Evolutionary conservation across 2,888 invertebrate species (phyloP), one percentile per base, ranked within the genome.

Genomic region (Apoderus coryli): DNA sequence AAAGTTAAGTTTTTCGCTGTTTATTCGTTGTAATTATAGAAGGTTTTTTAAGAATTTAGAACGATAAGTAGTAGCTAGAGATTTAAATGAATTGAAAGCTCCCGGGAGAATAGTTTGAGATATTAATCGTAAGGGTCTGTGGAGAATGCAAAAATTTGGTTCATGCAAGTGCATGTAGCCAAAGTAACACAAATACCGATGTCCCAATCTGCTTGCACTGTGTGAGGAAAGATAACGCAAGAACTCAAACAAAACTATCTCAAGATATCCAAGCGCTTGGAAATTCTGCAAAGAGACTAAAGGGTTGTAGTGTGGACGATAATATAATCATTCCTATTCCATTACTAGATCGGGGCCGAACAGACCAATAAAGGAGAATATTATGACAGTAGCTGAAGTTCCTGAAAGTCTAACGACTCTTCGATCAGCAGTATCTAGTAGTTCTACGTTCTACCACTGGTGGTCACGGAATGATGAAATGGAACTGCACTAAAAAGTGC

Each of bases 161-260:
- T 19, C 19, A 19, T 19, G 7, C 6, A 19, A 19, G 19, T 19
- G 19, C 7, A 19, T 19, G 19, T 19, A 19, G 19, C 19, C 19
- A 19, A 19, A 19, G 19, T 19, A 19, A 19, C 19, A 7, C 19
- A 19, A 19, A 19, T 19, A 7, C 19, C n/a, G 19, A 19, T 19
- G 19, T n/a, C 7, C 19, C 19, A 19, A 19, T 19, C 19, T 19
- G n/a, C n/a, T 19, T 19, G 19, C 19, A 19, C 19, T 19, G 19
- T 19, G 19, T 19, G 19, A 19, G 19, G n/a, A n/a, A n/a, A n/a
- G 19, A 19, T 19, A 19, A 19, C 19, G 19, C 19, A 19, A 19
- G 6, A 19, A 19, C 6, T 19, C 19, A n/a, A 19, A 19, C 19
- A 19, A 19, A 19, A 19, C 7, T 19, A 19, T 19, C 7, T 19